Evolutionary conservation across 2,113 vertebrate species (phyloP).

Genomic region (Ptilorrhoa leucosticta): DNA sequence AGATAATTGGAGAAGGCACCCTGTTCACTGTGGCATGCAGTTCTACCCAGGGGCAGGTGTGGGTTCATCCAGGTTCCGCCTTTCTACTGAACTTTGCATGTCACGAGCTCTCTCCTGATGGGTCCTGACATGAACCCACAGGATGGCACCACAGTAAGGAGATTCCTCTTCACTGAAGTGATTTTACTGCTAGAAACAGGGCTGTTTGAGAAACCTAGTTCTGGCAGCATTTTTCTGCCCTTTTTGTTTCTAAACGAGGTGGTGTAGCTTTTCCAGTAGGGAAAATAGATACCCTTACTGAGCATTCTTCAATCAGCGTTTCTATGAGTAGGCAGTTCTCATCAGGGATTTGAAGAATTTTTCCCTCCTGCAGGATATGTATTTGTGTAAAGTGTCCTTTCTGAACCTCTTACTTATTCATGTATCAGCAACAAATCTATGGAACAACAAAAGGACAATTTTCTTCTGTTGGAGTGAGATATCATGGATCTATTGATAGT

Average conservation of each 20-base stretch:
- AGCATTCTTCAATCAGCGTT: background rate
- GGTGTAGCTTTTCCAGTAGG: background rate
- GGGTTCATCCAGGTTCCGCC: background rate
- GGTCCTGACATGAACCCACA: conserved; percentile 27
- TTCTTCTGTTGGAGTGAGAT: background rate
- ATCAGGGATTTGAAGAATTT: background rate
- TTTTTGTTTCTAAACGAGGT: background rate
- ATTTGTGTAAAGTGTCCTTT: background rate
- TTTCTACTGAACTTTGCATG: background rate
- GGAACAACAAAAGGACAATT: background rate
- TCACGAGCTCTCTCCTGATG: conserved; percentile 28
- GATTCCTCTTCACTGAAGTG: background rate
- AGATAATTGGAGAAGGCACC: background rate
- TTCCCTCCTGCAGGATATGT: background rate
- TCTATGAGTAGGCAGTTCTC: background rate
- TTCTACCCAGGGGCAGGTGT: background rate
- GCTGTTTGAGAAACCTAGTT: background rate
- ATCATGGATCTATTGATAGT: background rate
- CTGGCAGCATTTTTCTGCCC: background rate
- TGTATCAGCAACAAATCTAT: background rate
- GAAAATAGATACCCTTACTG: background rate
- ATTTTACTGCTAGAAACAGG: background rate
- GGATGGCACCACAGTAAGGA: background rate
- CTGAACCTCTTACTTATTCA: background rate
- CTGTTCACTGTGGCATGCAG: background rate